Conservation (phyloP, 2,113 vertebrate genomes). For the Ceyx cyanopectus region DNA sequence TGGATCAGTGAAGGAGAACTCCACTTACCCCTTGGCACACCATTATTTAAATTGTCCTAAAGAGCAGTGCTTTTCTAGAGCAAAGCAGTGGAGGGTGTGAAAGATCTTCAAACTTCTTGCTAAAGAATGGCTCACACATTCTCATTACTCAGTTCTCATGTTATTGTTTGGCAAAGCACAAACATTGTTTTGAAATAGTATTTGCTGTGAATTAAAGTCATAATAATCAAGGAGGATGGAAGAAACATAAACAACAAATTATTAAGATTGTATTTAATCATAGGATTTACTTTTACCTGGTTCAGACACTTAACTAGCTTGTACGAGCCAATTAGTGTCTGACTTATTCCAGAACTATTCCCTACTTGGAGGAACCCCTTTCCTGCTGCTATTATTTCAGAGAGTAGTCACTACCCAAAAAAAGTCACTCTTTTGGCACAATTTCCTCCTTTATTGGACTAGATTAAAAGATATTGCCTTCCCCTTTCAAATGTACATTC, state of each 20-base stretch:
- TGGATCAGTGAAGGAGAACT: neutral
- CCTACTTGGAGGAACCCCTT: neutral
- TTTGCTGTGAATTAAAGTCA: neutral
- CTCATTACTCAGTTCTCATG: neutral
- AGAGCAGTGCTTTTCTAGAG: neutral
- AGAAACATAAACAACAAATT: neutral
- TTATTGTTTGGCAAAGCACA: neutral
- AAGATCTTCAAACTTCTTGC: neutral
- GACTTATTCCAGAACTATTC: neutral
- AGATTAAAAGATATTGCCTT: neutral
- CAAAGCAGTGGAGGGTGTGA: neutral
- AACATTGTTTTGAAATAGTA: neutral
- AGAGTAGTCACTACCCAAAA: neutral
- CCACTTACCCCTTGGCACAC: neutral
- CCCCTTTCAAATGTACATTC: neutral
- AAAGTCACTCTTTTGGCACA: neutral
- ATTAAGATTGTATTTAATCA: neutral
- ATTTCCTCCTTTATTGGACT: neutral
- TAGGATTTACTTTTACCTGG: neutral
- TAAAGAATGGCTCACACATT: neutral
- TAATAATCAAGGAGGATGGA: neutral
- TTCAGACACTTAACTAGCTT: neutral
- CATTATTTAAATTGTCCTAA: neutral
- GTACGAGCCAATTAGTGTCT: neutral
- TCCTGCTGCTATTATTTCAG: neutral